Conservation (phyloP, 2,888 invertebrate species). For the Melanophora roralis region DNA sequence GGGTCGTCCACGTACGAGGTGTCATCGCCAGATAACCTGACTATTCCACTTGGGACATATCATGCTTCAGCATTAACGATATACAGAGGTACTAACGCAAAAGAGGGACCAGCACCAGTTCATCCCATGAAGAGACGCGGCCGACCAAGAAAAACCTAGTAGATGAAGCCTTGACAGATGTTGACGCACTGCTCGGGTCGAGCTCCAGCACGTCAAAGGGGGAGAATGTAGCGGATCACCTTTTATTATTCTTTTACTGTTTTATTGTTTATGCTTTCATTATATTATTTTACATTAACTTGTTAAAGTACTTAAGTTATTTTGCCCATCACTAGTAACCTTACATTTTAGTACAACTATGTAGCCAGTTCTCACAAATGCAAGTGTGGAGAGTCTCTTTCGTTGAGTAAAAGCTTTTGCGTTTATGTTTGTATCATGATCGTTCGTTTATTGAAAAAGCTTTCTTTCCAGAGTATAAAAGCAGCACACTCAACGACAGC, state of each 20-base stretch:
- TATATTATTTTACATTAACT: no score
- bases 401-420: no score
- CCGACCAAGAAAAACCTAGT: constrained; percentile 18
- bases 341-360: no score
- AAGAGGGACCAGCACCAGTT: constrained; percentile 20
- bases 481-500: neutral
- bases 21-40: constrained; percentile 17
- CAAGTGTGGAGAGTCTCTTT: no score
- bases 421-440: neutral
- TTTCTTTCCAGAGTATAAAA: neutral
- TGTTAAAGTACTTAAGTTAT: no score
- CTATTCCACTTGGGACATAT: constrained; percentile 38
- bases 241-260: no score
- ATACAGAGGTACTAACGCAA: constrained; percentile 33
- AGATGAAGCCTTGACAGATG: no score
- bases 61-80: constrained; percentile 36
- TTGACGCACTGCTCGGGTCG: constrained; percentile 27
- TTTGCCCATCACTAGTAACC: no score
- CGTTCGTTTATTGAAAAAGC: neutral
- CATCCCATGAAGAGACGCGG: constrained; percentile 29
- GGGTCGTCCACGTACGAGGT: constrained; percentile 63
- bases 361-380: no score
- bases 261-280: no score
- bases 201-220: constrained; percentile 40
- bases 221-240: no score